Conservation (phyloP, 2,113 vertebrate species). For the Pica pica region DNA sequence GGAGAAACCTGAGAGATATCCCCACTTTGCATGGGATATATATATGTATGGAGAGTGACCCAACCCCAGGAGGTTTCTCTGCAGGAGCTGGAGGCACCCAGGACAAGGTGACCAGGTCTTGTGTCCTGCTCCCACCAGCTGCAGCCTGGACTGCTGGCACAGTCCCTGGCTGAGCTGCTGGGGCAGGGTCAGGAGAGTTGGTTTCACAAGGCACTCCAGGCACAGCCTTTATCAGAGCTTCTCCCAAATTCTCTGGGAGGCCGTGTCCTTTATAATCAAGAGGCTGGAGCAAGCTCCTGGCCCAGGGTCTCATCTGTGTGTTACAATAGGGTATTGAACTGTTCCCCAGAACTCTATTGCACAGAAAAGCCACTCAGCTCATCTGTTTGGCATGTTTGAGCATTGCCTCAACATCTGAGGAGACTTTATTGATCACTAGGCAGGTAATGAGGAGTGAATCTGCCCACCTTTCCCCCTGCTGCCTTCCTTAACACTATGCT, state of each 20-base stretch:
- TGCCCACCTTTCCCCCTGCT: not conserved
- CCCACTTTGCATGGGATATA: not conserved
- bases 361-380: not conserved
- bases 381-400: not conserved
- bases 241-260: not conserved
- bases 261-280: not conserved
- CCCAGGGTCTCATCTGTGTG: not conserved
- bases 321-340: not conserved
- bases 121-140: not conserved
- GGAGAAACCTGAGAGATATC: not conserved
- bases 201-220: not conserved
- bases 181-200: not conserved
- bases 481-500: not conserved
- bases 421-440: not conserved
- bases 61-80: not conserved
- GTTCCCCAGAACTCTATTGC: not conserved
- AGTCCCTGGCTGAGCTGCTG: not conserved
- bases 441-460: not conserved
- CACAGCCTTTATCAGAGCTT: not conserved
- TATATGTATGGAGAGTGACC: not conserved
- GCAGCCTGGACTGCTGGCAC: not conserved
- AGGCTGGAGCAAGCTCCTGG: not conserved
- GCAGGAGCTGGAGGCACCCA: not conserved
- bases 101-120: not conserved
- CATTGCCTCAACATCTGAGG: not conserved